A percentile compares a stretch with the other conserved stretches of the same genome.
These are phyloP conservation scores for Bombus soroeensis DNA, from an alignment of 1,140 invertebrate genomes.

Conservation along the genomic window DNA sequence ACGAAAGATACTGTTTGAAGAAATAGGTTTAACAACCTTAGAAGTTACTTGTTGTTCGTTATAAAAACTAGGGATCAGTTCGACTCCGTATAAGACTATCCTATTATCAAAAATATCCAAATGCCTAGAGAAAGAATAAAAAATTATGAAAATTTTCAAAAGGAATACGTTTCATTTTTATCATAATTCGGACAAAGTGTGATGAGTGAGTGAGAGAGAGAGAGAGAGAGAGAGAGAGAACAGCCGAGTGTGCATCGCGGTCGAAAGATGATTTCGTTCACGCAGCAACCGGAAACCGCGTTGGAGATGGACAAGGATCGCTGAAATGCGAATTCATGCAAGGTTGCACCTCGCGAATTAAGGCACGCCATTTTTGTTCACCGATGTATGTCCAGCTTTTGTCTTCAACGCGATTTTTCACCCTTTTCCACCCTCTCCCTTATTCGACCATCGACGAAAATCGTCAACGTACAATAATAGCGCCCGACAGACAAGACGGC, in stretches of 20 bases:
- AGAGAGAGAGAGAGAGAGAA: conserved; percentile 15
- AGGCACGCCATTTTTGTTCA: conserved; percentile 31
- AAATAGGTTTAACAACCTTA: too few relatives aligned
- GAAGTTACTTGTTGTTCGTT: too few relatives aligned
- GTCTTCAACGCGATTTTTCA: background rate
- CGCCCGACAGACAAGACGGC: background rate
- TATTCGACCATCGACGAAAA: background rate
- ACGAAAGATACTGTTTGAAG: too few relatives aligned
- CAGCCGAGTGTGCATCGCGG: conserved; percentile 30
- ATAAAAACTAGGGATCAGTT: too few relatives aligned
- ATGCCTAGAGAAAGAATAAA: background rate
- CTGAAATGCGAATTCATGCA: conserved; percentile 48
- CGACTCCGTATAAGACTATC: background rate
- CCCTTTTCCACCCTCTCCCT: background rate
- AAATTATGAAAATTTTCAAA: background rate
- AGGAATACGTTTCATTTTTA: conserved; percentile 4
- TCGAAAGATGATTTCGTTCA: conserved; percentile 52
- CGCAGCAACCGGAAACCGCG: conserved; percentile 24
- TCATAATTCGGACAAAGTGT: background rate
- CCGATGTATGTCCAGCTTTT: background rate
- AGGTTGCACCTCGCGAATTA: conserved; percentile 23
- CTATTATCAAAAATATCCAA: background rate
- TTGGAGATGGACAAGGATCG: conserved; percentile 13
- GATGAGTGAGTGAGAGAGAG: background rate
- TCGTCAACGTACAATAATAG: conserved; percentile 7